Base-by-base conservation (phyloP, 2,113 vertebrate species). In the Forbesichthys papilliferus region DNA sequence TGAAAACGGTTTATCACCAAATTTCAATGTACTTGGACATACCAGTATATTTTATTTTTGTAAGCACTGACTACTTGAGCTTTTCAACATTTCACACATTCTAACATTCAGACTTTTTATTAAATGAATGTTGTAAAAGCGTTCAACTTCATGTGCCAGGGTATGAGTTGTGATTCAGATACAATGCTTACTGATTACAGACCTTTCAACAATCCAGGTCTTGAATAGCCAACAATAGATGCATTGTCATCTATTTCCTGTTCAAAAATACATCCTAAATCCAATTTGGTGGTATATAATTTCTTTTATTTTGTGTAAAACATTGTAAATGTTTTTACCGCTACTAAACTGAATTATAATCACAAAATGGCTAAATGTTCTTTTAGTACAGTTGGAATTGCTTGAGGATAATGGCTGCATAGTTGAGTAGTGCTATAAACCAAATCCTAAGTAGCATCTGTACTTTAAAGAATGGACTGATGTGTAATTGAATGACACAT, bases 401-500 rank as follows among this genome's bases (percentile, higher is more conserved):
- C 52, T 14, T 52, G 11, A 73, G 60, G 75, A 77, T 64, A 49
- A 69, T 64, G 3, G 20, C 33, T 57, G 51, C 48, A 7, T 71
- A 49, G 8, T 80, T 70, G 1, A 18, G 36, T 46, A 56, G 69
- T 73, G 65, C 70, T 68, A 71, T 67, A 57, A 80, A 81, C 78
- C 74, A 73, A 84, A 83, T 71, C 77, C 70, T 64, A 48, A 71
- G 74, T 83, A 66, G 61, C 71, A 49, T 78, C 58, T 74, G 48
- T 64, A 9, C 16, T 56, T 52, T 67, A 77, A 69, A 71, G 69
- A 68, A 70, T 80, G 69, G 71, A 61, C 77, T 84, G 48, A 71
- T 72, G 69, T 87, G 77, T 83, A 79, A 81, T 71, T 77, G 68
- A 81, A 71, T 81, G 74, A 71, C 62, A 52, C 84, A 83, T 85